Base-by-base conservation (phyloP, 2,113 vertebrate species). In the Corynorhinus townsendii region DNA sequence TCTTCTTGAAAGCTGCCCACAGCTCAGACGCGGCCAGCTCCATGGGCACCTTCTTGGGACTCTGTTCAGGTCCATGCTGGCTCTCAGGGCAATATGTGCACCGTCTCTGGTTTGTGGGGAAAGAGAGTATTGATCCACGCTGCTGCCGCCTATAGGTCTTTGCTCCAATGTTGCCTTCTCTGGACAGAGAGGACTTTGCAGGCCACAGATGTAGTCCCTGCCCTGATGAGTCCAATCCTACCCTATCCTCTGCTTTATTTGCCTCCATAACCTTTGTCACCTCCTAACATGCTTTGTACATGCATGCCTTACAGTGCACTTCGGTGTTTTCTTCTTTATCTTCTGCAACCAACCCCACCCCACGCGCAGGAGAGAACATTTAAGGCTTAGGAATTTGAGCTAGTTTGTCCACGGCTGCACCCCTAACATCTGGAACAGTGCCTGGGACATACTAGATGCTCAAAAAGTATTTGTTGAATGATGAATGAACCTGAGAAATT, bases 171-270 rank as follows among this genome's bases (percentile, higher is more conserved):
- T 20, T 15, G 3, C 11, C 49, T 84, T 69, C 22, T 90, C 45
- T 33, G 62, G 30, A 7, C 59, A 40, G 16, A 68, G 40, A 35
- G 14, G 33, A 35, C 45, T 75, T 72, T 75, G 49, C 77, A 17
- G 9, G 22, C 26, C 38, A 15, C 7, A 26, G 33, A 12, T 22
- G 7, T 7, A n/a, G 72, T 11, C 54, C 15, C 49, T 5, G 66
- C 6, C 24, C 5, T 11, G 10, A 30, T 1, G 4, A 5, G 3
- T 6, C 19, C 38, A 40, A 1, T 1, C 11, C 94, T 16, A 10
- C 24, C 64, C 5, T 77, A 19, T 16, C 43, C 56, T 69, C 26
- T 20, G 77, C 33, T 86, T 72, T 47, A 28, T 38, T 71, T 83
- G 68, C 35, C 35, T 47, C 22, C 20, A 5, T n/a, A 28, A 33